Base-by-base conservation (phyloP, 2,888 invertebrate species). In the Cremastobaeus sp. region DNA sequence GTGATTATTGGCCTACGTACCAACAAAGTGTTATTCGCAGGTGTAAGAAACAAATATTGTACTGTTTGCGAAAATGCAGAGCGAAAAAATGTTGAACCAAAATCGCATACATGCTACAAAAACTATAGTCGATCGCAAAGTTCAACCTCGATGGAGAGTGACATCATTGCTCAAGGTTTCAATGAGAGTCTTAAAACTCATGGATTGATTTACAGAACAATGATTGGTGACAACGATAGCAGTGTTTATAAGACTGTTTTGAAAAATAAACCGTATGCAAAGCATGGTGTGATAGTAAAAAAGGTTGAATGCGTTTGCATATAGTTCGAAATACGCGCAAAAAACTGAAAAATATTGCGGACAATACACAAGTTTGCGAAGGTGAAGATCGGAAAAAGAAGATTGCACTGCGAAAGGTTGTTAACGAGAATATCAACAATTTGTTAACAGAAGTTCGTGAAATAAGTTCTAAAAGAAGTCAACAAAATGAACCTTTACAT, bases 211-310 rank as follows among this genome's bases (percentile, higher is more conserved):
- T 62, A 66, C 11, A 41, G 5, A 20, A 21, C 37, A 15, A 8
- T 73, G 0, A 55, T 73, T 20, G 66, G 54, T 9, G 57, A 73
- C 20, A 62, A 62, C 2, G 62, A 68, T 17, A 68, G 68, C n/a
- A 68, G 54, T 41, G 62, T 68, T 2, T 37, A 62, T 11, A 48
- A 39, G 14, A 15, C 18, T 3, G 39, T 71, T 11, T 9, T 32
- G n/a, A 11, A 50, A 18, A 28, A 30, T n/a, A 57, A 47, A 1
- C 62, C 71, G 1, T 71, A 71, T 32, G 8, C 30, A 3, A 34
- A 50, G 4, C 48, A 64, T 17, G 28, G 37, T 5, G 30, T 71
- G 8, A 17, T 17, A 8, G 50, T 69, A 6, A 4, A 64, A 17
- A 71, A 71, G 21, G 45, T 71, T 41, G 25, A 57, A 28, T 71